phyloP scores from a whole-genome alignment of 2,113 vertebrate genomes.

The Bos taurus region ARS-UCD2.0 NC_037348.1:45110501-45111000 shows the following conservation, averaged over 20 bases:
- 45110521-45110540: neutral
- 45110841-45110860: neutral
- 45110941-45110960: slow-evolving; percentile 10
- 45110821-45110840: neutral
- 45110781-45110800: neutral
- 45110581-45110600: neutral
- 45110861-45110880: neutral
- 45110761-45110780: neutral
- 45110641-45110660: neutral
- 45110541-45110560: neutral
- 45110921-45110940: neutral
- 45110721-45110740: neutral
- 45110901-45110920: neutral
- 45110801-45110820: neutral
- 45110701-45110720: neutral
- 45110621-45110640: neutral
- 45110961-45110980: neutral
- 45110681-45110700: neutral
- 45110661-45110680: neutral
- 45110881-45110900: slow-evolving; percentile 1
- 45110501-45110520: neutral
- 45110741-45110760: neutral
- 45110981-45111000: neutral
- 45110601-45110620: neutral
- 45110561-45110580: neutral